Evolutionary conservation across 2,888 invertebrate species (phyloP).

Genomic region (Lasioglossum lativentre): DNA sequence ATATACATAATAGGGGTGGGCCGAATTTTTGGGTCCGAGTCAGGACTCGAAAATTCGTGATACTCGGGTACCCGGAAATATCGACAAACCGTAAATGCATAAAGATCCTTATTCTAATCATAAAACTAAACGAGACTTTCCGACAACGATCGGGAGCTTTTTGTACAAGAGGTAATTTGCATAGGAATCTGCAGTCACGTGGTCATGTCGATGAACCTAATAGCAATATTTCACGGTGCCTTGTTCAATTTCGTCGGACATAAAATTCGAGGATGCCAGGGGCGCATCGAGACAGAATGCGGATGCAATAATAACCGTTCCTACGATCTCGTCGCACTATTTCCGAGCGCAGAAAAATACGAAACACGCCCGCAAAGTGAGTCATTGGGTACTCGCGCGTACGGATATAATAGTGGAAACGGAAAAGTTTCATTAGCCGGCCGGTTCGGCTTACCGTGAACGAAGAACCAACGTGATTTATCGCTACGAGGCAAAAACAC

Average conservation of each 20-base stretch:
- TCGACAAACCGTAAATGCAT: neutral
- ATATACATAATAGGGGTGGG: neutral
- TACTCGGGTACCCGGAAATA: neutral
- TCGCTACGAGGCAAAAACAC: conserved; percentile 52
- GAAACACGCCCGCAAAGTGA: conserved; percentile 56
- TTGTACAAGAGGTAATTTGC: neutral
- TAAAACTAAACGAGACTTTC: conserved; percentile 2
- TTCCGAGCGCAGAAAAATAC: conserved; percentile 43
- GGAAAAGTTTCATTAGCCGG: conserved; percentile 64
- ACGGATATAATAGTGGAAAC: conserved; percentile 32
- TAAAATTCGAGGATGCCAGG: neutral
- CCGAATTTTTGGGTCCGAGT: too few relatives aligned
- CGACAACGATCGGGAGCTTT: neutral
- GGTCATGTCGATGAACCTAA: neutral
- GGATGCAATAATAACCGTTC: conserved; percentile 31
- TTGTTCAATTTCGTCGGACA: neutral
- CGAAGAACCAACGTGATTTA: conserved; percentile 59
- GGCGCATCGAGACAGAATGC: conserved; percentile 29
- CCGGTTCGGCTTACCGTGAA: conserved; percentile 8
- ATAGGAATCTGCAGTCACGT: neutral
- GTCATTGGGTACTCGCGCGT: conserved; percentile 49
- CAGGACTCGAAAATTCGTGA: too few relatives aligned
- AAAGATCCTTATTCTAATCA: neutral
- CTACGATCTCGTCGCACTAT: conserved; percentile 17
- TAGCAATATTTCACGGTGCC: neutral